Base-by-base conservation (phyloP, 2,888 invertebrate species). In the Lepidochrysops patricia region DNA sequence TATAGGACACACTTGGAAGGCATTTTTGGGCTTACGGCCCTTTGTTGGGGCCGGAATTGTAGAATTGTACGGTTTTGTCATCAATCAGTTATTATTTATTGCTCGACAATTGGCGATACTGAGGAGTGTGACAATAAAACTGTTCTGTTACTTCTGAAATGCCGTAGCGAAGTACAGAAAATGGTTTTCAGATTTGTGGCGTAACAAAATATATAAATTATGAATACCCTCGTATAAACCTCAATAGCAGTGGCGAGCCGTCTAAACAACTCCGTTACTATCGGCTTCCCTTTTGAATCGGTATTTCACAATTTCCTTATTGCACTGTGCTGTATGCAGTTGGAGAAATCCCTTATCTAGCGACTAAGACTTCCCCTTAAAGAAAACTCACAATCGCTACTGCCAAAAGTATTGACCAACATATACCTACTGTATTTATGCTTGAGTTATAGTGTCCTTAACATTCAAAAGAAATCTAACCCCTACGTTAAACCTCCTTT, bases 1-100 rank as follows among this genome's bases (percentile, higher is more conserved):
- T 88, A 89, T 86, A 84, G 82, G 82, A 78, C 81, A 80, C 83
- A 83, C 82, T 87, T 77, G 81, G 86, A 81, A 87, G 88, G 88
- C 86, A 75, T 73, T 82, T 77, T 77, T 75, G 73, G 79, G 82
- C 80, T 81, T 71, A 66, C 74, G 75, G 73, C 74, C 70, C 70
- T 74, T 77, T 79, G 77, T 81, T 66, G 66, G 57, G 67, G 64
- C 65, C 65, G 71, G 71, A 75, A 74, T 72, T 71, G 67, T 74
- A 61, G 71, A 75, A 74, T 72, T 71, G 67, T 74, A 61, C 62
- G 60, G 70, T 70, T 70, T 67, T 75, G 80, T 79, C 82, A 84
- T 83, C 81, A 80, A 83, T 82, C 81, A 80, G 74, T 70, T 57
- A 62, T 69, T 68, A 74, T 72, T 75, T 77, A 76, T 75, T 79